Evolutionary conservation across 2,797 vertebrate species (phyloP), one percentile per base, ranked within the genome.

Genomic region (Trachops cirrhosus): DNA sequence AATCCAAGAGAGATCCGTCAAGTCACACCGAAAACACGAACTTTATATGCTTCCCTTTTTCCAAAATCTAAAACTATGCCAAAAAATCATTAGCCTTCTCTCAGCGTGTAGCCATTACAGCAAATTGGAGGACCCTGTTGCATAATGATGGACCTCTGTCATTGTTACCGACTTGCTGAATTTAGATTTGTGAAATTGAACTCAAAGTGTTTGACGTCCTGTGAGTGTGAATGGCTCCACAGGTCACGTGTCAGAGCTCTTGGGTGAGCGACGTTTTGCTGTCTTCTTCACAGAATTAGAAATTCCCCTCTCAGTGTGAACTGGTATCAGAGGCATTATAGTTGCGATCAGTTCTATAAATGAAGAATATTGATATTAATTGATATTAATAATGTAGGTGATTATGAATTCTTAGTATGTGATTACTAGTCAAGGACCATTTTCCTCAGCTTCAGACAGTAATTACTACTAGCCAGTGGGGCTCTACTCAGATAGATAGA

Each of bases 101-200:
- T 89, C 78, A 22, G 41, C 73, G 91, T 91, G 26, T 79, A 88
- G 50, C 50, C 32, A n/a, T 91, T 88, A 54, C 6, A 86, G 3
- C 21, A 37, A 54, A 67, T 57, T 96, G 62, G 46, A 91, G 57
- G 48, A 73, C 74, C 14, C 22, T 88, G 57, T 3, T 44, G 24
- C 71, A 67, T 78, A 85, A 73, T 71, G 32, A 85, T 29, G 34
- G 78, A 3, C 50, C 16, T 92, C 86, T 74, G 44, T 54, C 37
- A 29, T 86, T 71, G 21, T 95, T 83, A 41, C 86, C 78, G 77
- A 59, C 22, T 86, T 86, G 19, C 57, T 59, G 34, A 94, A 89
- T 95, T 89, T 91, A 78, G 41, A 78, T 91, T 93, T 93, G 24
- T 67, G 29, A 88, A 92, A 77, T 86, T 9, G 37, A 90, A 67